phyloP scores from a whole-genome alignment of 2,797 vertebrate species.

The Neostethus bicornis region DNA sequence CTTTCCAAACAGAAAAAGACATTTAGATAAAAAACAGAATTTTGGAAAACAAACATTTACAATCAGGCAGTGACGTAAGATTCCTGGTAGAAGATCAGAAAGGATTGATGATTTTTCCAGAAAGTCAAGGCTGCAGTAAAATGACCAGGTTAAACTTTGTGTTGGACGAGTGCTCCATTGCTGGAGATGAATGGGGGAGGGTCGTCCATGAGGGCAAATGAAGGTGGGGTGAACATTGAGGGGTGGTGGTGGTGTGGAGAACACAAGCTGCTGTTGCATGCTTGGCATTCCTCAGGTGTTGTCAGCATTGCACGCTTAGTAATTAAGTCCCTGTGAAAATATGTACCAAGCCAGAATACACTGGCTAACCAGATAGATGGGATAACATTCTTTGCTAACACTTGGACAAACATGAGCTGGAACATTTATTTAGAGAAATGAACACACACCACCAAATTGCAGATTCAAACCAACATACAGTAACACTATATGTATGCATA shows the following conservation, averaged over 20 bases:
- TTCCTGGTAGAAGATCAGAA: slow-evolving; percentile 5
- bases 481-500: slow-evolving; percentile 16
- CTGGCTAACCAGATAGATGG: slow-evolving; percentile 29
- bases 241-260: slow-evolving; percentile 35
- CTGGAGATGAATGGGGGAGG: slow-evolving; percentile 43
- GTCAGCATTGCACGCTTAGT: slow-evolving; percentile 69
- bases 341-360: slow-evolving; percentile 45
- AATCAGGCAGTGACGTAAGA: neutral
- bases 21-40: neutral
- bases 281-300: slow-evolving; percentile 81
- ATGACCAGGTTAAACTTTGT: slow-evolving; percentile 40
- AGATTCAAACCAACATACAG: slow-evolving; percentile 44
- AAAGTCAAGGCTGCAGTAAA: slow-evolving; percentile 35
- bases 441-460: slow-evolving; percentile 13
- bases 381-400: neutral
- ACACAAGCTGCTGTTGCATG: slow-evolving; percentile 71
- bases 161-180: slow-evolving; percentile 14
- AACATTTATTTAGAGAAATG: neutral
- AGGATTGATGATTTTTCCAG: slow-evolving; percentile 4
- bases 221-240: slow-evolving; percentile 34
- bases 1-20: slow-evolving; percentile 9
- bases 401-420: neutral
- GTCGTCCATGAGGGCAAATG: slow-evolving; percentile 41
- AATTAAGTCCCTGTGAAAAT: slow-evolving; percentile 74
- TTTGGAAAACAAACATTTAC: slow-evolving; percentile 12